Evolutionary conservation across 2,113 vertebrate genomes (phyloP).

Genomic region (Manacus vitellinus): DNA sequence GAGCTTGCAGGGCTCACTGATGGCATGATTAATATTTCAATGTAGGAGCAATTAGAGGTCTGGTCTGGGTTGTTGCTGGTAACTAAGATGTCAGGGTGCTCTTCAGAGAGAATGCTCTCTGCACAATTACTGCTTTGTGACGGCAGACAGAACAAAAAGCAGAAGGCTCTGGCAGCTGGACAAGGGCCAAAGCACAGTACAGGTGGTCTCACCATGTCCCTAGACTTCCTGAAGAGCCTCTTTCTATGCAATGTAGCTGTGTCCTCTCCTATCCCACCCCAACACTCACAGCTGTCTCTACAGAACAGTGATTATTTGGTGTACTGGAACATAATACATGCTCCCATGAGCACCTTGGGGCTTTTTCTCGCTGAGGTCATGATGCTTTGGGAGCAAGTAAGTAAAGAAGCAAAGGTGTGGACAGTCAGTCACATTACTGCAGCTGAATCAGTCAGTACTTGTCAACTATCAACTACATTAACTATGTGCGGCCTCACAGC

Average conservation of each 20-base stretch:
- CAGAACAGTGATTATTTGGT: neutral
- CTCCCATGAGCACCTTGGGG: fast-evolving
- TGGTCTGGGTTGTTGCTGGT: neutral
- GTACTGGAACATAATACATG: neutral
- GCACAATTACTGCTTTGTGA: neutral
- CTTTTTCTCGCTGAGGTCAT: neutral
- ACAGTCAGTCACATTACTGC: neutral
- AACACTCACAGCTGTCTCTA: neutral
- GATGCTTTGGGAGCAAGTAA: neutral
- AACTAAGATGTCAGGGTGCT: neutral
- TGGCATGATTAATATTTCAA: constrained; percentile 28
- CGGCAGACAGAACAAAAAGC: neutral
- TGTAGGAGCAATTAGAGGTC: neutral
- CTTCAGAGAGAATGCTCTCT: neutral
- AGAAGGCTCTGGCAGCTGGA: neutral
- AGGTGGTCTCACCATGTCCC: neutral
- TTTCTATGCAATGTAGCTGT: neutral
- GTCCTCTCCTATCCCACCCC: neutral
- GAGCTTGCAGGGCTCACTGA: neutral
- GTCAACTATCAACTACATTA: neutral
- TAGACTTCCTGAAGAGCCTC: neutral
- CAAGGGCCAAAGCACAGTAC: neutral
- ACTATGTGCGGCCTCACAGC: neutral
- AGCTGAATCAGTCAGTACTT: neutral
- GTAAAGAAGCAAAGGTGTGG: neutral